Conservation (phyloP, 53 echinoderm and acorn worm genomes). For the Temnopleurus reevesii region DNA sequence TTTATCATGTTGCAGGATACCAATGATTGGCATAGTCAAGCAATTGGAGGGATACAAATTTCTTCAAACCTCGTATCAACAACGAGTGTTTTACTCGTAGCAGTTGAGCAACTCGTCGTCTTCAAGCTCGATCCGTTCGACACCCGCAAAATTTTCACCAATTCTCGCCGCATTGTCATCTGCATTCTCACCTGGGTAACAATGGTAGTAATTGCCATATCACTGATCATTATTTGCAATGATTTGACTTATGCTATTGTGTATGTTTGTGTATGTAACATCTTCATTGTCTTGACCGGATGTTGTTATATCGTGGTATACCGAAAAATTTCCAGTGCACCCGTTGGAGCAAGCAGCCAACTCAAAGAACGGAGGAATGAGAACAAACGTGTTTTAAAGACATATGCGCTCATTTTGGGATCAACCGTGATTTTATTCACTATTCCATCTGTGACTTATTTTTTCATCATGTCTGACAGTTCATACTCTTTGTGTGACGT, state of each 20-base stretch:
- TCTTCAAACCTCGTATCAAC: too few species aligned
- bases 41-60: too few species aligned
- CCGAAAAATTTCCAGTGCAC: not conserved
- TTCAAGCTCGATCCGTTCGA: not conserved
- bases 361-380: not conserved
- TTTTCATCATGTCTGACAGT: too few species aligned
- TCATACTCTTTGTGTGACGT: too few species aligned
- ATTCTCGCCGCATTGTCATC: not conserved
- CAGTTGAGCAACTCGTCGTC: not conserved
- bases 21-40: too few species aligned
- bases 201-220: not conserved
- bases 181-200: not conserved
- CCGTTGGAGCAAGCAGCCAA: not conserved
- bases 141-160: not conserved
- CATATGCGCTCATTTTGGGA: not conserved
- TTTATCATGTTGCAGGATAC: too few species aligned
- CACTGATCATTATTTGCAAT: not conserved
- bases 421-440: not conserved
- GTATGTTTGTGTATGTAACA: not conserved
- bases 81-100: not conserved
- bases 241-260: not conserved
- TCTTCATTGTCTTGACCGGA: not conserved
- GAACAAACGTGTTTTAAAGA: not conserved
- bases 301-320: not conserved
- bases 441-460: not conserved